phyloP scores from a whole-genome alignment of 1,140 invertebrate genomes.

The Mya arenaria region DNA sequence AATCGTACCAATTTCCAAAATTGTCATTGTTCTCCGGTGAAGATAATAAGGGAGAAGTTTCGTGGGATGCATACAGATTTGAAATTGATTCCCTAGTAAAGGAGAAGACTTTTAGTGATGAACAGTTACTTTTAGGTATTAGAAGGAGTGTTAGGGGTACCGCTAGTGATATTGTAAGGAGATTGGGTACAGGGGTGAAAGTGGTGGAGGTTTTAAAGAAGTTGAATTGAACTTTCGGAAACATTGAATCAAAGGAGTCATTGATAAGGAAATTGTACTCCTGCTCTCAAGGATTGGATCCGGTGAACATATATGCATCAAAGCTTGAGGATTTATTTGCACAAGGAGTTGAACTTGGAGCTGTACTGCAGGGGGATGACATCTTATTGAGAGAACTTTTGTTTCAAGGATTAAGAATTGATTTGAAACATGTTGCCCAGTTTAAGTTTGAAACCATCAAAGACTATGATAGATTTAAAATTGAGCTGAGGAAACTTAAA shows the following conservation, averaged over 20 bases:
- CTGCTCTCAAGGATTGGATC: not conserved
- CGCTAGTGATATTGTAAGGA: not conserved
- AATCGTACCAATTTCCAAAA: not conserved
- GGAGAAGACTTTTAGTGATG: not conserved
- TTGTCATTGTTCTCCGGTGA: not conserved
- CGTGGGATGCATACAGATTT: constrained; percentile 5
- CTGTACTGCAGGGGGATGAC: not conserved
- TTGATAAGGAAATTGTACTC: constrained; percentile 5
- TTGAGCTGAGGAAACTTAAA: constrained; percentile 9
- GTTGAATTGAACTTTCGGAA: constrained; percentile 9
- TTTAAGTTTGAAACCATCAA: not conserved
- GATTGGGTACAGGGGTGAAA: not conserved
- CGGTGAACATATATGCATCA: not conserved
- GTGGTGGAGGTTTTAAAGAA: not conserved
- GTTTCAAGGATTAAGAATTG: not conserved
- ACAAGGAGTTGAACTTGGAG: constrained; percentile 1
- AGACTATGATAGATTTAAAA: constrained; percentile 28
- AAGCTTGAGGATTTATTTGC: constrained; percentile 19
- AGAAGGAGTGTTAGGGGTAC: not conserved
- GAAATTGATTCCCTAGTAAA: not conserved
- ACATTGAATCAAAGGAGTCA: not conserved
- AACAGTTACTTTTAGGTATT: not conserved
- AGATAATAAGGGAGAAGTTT: not conserved
- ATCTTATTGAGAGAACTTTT: constrained; percentile 2
- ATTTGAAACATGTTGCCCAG: not conserved